Percentiles rank a stretch among this genome's conserved stretches.
Conservation (phyloP, 2,888 invertebrate genomes). For the Torymus texanus region DNA sequence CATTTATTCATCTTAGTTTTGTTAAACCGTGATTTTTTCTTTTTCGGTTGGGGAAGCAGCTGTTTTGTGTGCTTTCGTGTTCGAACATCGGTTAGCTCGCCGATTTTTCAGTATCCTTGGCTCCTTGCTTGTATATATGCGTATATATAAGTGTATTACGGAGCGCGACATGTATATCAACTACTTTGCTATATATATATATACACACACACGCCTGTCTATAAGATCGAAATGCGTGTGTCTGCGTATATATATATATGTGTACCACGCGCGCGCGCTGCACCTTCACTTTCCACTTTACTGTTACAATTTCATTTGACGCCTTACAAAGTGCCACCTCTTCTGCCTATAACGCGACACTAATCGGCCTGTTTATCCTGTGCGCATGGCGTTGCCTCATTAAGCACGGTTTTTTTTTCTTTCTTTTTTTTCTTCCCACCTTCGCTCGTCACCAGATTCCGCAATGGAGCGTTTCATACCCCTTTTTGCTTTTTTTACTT, state of each 20-base stretch:
- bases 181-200: slow-evolving; percentile 56
- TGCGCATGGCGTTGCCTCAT: background rate
- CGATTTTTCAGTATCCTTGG: no score
- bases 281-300: slow-evolving; percentile 73
- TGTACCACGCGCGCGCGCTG: slow-evolving; percentile 42
- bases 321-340: slow-evolving; percentile 34
- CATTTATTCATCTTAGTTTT: no score
- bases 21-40: no score
- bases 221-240: no score
- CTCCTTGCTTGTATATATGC: background rate
- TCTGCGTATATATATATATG: no score
- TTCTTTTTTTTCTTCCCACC: no score
- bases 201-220: slow-evolving; percentile 32
- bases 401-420: background rate
- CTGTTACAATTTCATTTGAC: slow-evolving; percentile 59
- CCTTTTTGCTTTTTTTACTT: no score
- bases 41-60: no score
- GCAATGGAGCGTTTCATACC: no score
- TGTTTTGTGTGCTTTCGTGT: no score
- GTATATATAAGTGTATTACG: background rate
- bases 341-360: background rate
- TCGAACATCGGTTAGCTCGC: no score
- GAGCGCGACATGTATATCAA: slow-evolving; percentile 11
- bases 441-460: no score
- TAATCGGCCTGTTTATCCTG: slow-evolving; percentile 7